These are phyloP conservation scores for Xiphorhynchus erythropygius DNA, from an alignment of 2,797 vertebrate genomes.

Conservation along the genomic window DNA sequence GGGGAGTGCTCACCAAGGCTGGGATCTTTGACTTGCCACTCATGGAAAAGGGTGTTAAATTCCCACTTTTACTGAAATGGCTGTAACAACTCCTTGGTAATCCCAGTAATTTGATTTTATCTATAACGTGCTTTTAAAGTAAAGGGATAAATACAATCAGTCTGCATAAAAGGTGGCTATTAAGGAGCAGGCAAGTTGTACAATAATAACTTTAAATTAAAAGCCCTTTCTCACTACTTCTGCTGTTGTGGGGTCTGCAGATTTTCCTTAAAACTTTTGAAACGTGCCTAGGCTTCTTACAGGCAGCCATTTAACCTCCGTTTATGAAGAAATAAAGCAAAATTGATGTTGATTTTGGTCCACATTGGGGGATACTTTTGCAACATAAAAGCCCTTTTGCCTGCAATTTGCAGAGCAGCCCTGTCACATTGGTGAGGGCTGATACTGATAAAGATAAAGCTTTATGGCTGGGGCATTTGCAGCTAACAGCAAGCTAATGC, in stretches of 20 bases:
- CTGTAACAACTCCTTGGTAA: constrained; percentile 23
- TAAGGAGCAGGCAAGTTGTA: constrained; percentile 20
- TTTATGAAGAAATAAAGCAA: constrained; percentile 81
- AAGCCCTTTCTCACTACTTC: constrained; percentile 28
- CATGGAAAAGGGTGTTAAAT: constrained; percentile 41
- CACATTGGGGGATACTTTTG: constrained; percentile 73
- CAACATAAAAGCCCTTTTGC: constrained; percentile 79
- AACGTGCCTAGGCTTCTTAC: constrained; percentile 46
- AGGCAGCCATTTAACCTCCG: constrained; percentile 81
- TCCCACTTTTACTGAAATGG: constrained; percentile 11
- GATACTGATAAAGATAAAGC: constrained; percentile 81
- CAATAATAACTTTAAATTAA: constrained; percentile 70
- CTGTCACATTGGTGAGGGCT: constrained; percentile 71
- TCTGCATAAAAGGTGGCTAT: constrained; percentile 57
- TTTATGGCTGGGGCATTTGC: constrained; percentile 78
- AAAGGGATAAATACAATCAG: constrained; percentile 66
- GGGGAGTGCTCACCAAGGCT: background rate
- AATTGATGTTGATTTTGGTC: constrained; percentile 79
- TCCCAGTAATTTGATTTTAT: constrained; percentile 58
- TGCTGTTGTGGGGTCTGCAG: background rate
- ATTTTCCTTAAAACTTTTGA: constrained; percentile 45
- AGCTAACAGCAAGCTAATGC: constrained; percentile 81
- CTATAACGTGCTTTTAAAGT: constrained; percentile 72
- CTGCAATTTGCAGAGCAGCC: constrained; percentile 73
- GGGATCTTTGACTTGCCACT: background rate